Evolutionary conservation across 2,113 vertebrate genomes (phyloP), one percentile per base, ranked within the genome.

Genomic region (Poeciliopsis prolifica): DNA sequence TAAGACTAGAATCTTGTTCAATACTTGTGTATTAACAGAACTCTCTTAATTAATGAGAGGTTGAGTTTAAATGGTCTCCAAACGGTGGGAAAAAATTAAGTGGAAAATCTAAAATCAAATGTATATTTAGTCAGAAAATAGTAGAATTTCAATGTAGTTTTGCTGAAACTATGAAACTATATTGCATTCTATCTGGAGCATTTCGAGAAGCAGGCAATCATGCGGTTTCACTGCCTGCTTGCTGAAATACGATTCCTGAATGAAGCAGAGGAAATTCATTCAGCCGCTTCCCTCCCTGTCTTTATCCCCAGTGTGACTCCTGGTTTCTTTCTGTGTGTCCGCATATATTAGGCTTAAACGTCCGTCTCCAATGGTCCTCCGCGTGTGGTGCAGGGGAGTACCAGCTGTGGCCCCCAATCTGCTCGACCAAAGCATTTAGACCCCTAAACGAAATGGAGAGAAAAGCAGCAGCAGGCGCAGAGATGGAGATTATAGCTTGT

Each of bases 341-440:
- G 86, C 90, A 91, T 92, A 87, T 78, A 91, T 93, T 87, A 92
- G 62, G 70, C 86, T 68, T 77, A 78, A 77, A 75, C 83, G 86
- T 81, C 79, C 86, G 71, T 89, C 77, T 88, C 88, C 82, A 69
- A 77, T 86, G 86, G 87, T 80, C 78, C 85, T 72, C 28, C 62
- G 65, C 42, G 74, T 62, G 78, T 79, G 71, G 86, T 88, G 83
- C 80, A 35, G 37, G 79, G 89, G 79, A 87, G 86, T 82, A 75
- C 88, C 92, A 94, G 90, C 92, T 94, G 90, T 89, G 86, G 69
- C 73, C 88, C 70, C 77, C 86, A 87, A 89, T 92, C 91, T 92
- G 92, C 81, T 83, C 58, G 61, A 64, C 61, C 79, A 78, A 61
- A 81, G 42, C 60, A 83, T 79, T 88, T 73, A 85, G 74, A 79